Percentiles rank a stretch among this genome's conserved stretches.
Evolutionary conservation across 1,140 invertebrate genomes (phyloP).

Genomic region (Eurosta solidaginis): DNA sequence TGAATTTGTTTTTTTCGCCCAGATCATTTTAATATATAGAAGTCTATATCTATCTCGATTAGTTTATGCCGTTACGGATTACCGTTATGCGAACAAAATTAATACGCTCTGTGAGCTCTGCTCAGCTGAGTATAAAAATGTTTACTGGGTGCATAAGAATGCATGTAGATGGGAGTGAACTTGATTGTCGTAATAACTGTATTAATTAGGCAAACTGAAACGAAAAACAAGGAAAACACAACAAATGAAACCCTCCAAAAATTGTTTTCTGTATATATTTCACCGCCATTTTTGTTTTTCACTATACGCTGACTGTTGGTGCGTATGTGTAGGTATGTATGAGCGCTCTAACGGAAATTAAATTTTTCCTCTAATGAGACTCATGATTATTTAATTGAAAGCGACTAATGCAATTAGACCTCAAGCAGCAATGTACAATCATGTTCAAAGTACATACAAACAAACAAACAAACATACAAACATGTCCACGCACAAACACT

Average conservation of each 20-base stretch:
- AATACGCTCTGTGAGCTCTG: too few relatives aligned
- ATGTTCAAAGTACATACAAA: neutral
- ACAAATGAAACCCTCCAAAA: neutral
- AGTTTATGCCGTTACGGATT: too few relatives aligned
- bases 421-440: neutral
- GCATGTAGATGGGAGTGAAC: neutral
- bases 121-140: too few relatives aligned
- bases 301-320: too few relatives aligned
- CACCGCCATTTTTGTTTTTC: neutral
- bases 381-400: constrained; percentile 27
- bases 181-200: constrained; percentile 18
- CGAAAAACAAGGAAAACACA: neutral
- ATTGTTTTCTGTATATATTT: neutral
- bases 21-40: too few relatives aligned
- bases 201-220: neutral
- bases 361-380: constrained; percentile 21
- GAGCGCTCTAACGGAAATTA: neutral
- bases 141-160: too few relatives aligned
- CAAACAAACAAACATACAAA: neutral
- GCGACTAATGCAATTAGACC: constrained; percentile 20
- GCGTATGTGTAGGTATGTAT: neutral
- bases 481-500: neutral
- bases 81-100: too few relatives aligned
- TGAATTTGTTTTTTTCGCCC: too few relatives aligned
- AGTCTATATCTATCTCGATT: too few relatives aligned